Base-by-base conservation (phyloP, 37 sponge, comb jelly and placozoan species). In the Diacarnus erythraeanus region DNA sequence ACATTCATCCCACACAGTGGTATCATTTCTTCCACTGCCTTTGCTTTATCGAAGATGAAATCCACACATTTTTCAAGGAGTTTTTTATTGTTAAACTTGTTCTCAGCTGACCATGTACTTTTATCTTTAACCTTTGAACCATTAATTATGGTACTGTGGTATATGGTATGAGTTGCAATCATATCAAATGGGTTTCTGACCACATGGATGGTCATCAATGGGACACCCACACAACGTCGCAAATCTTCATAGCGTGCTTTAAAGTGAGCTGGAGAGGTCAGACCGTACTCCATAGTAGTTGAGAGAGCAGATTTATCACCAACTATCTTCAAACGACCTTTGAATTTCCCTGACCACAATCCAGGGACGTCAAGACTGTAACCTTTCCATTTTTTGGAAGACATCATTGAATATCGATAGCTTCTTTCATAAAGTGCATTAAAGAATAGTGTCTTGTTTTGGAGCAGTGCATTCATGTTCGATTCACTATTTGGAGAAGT, bases 171-270 rank as follows among this genome's bases (percentile, higher is more conserved):
- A 3, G 84, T 83, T 38, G 84, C 70, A n/a, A 83, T 83, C 40
- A 74, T 76, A 30, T 83, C 84, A 64, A 66, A 83, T 47, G 84
- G 84, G 38, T 83, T 83, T 30, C 84, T 63, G 26, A 83, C 68
- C 38, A 83, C 84, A 57, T 83, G 84, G 30, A 83, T 75, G 10
- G 38, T 54, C 5, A 56, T 12, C 1, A 74, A 3, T 5, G 65
- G 36, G 36, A 31, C n/a, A 30, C 36, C 57, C 15, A 74, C 38
- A 22, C 38, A 64, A n/a, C 26, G 31, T 47, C 22, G n/a, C 1
- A 81, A 43, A 26, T 51, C 12, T 20, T 33, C 56, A 43, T 42
- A 36, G 5, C 27, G 25, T 22, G 23, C 54, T n/a, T 59, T 56
- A 15, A 41, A 81, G 30, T n/a, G 29, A 30, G 40, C 12, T 0